Conservation (phyloP, 2,797 vertebrate species). For the Lerista edwardsae region DNA sequence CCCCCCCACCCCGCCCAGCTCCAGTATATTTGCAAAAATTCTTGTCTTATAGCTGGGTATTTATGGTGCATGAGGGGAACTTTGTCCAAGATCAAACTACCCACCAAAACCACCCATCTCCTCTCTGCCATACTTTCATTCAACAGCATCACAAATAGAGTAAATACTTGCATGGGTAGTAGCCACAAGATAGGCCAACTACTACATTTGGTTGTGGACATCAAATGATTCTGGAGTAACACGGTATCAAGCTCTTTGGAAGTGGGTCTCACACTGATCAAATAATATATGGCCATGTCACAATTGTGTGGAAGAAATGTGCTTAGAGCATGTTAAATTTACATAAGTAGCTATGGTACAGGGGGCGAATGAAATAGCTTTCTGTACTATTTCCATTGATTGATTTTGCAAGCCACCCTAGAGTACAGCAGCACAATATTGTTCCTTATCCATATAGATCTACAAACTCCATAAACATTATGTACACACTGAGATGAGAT, state of each 20-base stretch:
- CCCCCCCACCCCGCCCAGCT: too few relatives aligned
- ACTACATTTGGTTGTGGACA: neutral
- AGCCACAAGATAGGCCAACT: neutral
- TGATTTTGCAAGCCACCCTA: conserved; percentile 33
- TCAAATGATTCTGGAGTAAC: neutral
- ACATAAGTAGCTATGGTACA: conserved; percentile 19
- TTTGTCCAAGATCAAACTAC: neutral
- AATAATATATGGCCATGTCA: neutral
- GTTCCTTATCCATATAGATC: conserved; percentile 43
- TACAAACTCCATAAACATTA: conserved; percentile 49
- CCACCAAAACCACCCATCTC: neutral
- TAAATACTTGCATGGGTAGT: too few relatives aligned
- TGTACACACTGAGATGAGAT: conserved; percentile 3
- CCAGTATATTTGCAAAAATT: too few relatives aligned
- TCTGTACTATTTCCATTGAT: conserved; percentile 18
- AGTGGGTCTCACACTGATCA: neutral
- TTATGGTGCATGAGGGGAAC: neutral
- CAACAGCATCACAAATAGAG: neutral
- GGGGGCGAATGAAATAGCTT: conserved; percentile 25
- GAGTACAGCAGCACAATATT: conserved; percentile 37
- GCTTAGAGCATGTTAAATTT: neutral
- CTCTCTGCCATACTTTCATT: neutral
- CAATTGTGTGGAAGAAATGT: neutral
- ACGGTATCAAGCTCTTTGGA: neutral
- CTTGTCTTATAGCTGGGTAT: too few relatives aligned